Evolutionary conservation across 2,113 vertebrate species (phyloP), one percentile per base, ranked within the genome.

Genomic region (Mobula birostris): DNA sequence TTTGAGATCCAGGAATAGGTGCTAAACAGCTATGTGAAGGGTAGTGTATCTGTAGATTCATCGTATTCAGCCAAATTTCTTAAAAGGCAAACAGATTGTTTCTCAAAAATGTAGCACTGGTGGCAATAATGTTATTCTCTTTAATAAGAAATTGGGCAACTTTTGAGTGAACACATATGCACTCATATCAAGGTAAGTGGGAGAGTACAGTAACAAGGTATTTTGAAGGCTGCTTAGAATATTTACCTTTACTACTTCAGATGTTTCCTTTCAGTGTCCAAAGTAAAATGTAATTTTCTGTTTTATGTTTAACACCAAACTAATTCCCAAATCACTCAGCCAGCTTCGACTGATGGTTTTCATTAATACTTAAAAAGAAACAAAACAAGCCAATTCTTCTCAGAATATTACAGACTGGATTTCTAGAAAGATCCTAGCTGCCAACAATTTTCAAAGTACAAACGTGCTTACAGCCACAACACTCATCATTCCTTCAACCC

Each of bases 61-160:
- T 68, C 66, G 63, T 15, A 90, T 63, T 90, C 61, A 90, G 56
- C 87, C 12, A 90, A 90, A 90, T 90, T 91, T 68, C 29, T 68
- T 68, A 91, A 61, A 91, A 9, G 17, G 87, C 2, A 15, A 91
- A 91, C 87, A 91, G n/a, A 66, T 36, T 91, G 58, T 68, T 91
- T 21, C 58, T n/a, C 27, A 32, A 32, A 61, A 90, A 29, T 66
- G 7, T 58, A 66, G 29, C 87, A 91, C n/a, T n/a, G 66, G 2
- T 91, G 66, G 15, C 6, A 19, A 21, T 1, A 32, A 80, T 80
- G 36, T 80, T 36, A 36, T 21, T 48, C 68, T 91, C 68, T 90
- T 91, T 15, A 6, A 66, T 90, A 14, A 72, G 17, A 40, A 72
- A 6, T 92, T 40, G 19, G 32, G 40, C 19, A 91, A 32, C 11